These are phyloP conservation scores for Danio jaintianensis DNA, from an alignment of 2,797 vertebrate species.

Conservation along the genomic window DNA sequence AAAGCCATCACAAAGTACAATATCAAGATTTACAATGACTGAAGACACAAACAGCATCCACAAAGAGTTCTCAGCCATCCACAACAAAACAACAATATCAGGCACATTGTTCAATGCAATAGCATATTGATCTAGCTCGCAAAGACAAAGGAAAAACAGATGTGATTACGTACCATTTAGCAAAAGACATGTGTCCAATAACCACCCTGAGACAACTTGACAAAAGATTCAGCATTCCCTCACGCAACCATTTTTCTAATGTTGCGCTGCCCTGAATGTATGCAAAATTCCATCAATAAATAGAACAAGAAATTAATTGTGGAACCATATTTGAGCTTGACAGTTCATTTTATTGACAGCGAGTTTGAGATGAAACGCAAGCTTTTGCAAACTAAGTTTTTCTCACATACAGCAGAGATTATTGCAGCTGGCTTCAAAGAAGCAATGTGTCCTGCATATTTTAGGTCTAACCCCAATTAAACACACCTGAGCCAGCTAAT, in stretches of 20 bases:
- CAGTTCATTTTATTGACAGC: slow-evolving; percentile 11
- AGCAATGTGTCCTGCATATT: too few species aligned
- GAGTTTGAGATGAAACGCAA: neutral
- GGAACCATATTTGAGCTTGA: slow-evolving; percentile 28
- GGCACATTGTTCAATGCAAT: neutral
- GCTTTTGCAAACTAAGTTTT: slow-evolving; percentile 11
- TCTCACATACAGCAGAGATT: neutral
- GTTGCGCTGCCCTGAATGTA: neutral
- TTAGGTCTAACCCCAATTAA: too few species aligned
- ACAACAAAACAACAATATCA: neutral
- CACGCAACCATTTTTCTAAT: neutral
- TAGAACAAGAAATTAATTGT: neutral
- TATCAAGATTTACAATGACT: neutral
- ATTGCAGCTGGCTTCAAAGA: too few species aligned
- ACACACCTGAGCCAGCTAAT: too few species aligned
- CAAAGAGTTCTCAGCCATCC: neutral
- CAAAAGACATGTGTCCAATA: neutral
- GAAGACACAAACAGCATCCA: neutral
- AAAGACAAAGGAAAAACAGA: neutral
- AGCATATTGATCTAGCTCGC: neutral
- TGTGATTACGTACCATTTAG: neutral
- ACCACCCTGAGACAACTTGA: neutral
- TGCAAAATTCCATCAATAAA: neutral
- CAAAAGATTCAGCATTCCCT: neutral
- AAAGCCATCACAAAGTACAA: neutral